These are phyloP conservation scores for Epinotia brunnichana DNA, from an alignment of 2,888 invertebrate genomes.

Conservation along the genomic window DNA sequence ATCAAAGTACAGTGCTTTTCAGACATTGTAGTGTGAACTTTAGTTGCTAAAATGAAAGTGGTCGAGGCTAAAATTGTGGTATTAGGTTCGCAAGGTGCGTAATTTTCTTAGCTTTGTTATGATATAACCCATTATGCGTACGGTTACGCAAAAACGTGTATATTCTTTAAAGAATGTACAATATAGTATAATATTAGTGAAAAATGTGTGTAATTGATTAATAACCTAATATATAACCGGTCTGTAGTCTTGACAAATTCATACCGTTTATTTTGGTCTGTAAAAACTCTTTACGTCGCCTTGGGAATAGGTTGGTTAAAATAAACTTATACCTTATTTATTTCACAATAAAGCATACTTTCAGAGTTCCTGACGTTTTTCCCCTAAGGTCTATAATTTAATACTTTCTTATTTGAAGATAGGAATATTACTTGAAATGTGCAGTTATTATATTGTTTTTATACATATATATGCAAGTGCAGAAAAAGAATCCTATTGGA, in stretches of 20 bases:
- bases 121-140: constrained; percentile 42
- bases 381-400: background rate
- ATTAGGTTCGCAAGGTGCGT: constrained; percentile 90
- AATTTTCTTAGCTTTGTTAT: constrained; percentile 37
- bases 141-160: constrained; percentile 39
- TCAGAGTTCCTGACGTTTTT: background rate
- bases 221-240: constrained; percentile 1
- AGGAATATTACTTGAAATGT: too few species aligned
- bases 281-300: constrained; percentile 16
- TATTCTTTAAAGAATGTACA: constrained; percentile 1
- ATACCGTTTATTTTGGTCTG: constrained; percentile 23
- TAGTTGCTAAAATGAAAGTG: constrained; percentile 85
- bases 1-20: background rate
- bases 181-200: background rate
- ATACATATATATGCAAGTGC: too few species aligned
- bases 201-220: background rate
- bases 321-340: background rate
- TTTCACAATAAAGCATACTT: background rate
- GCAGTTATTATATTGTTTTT: too few species aligned
- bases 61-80: constrained; percentile 94
- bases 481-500: too few species aligned
- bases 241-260: background rate
- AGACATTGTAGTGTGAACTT: constrained; percentile 43
- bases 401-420: background rate
- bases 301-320: background rate